Base-by-base conservation (phyloP, 2,888 invertebrate species). In the Amiota minor region DNA sequence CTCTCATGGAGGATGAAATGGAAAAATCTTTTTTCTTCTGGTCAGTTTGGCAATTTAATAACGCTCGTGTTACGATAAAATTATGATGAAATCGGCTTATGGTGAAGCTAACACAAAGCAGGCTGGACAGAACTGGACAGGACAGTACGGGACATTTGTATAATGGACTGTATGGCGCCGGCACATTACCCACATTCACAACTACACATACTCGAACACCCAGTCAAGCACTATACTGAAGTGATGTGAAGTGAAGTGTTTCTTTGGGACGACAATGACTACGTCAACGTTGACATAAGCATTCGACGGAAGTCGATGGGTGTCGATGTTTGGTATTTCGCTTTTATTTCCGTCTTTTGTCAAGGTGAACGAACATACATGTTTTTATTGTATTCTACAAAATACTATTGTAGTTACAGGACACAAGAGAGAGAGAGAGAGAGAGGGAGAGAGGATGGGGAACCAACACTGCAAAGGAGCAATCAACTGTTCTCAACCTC, bases 1-100 rank as follows among this genome's bases (percentile, higher is more conserved):
- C n/a, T n/a, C n/a, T 50, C 50, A 16, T 59, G 59, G 9, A 59
- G 20, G 20, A 35, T 71, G 73, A 50, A 49, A 67, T 49, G 35
- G 75, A 67, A 78, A 82, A 80, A 79, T 82, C 80, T 84, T 86
- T 84, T 86, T 88, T 86, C 84, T 83, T 81, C 80, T 83, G 87
- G 84, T 86, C 85, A 84, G 85, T 82, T 86, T 82, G 83, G 79
- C 86, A 84, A 84, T 81, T 80, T 75, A 71, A 76, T 65, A 35
- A 55, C 18, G 64, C 64, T 62, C 61, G 71, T 55, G 65, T 35
- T 35, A 8, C 12, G 65, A 64, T 53, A 55, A 53, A 55, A 65
- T n/a, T n/a, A 35, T 49, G 9, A 49, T 16, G 45, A 16, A 14
- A 59, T 9, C 59, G 18, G 20, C 35, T 35, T 35, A 35, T 35